Base-by-base conservation (phyloP, 2,113 vertebrate genomes). In the Butorides virescens region DNA sequence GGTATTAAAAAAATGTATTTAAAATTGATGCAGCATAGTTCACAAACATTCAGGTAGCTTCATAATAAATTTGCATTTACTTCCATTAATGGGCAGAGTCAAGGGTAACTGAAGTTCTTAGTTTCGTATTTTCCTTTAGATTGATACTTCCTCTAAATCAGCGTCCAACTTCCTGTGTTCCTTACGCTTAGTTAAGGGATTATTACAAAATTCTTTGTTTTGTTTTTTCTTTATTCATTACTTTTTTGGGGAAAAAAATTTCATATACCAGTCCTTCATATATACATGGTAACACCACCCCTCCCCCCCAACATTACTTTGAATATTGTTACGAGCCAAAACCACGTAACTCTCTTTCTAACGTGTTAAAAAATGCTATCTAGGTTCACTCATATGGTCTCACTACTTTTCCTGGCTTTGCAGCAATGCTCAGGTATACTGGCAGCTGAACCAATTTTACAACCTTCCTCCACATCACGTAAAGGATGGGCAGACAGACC, bases 191-290 rank as follows among this genome's bases (percentile, higher is more conserved):
- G 22, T 67, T 71, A 82, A 59, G 13, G 36, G 90, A 72, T 42
- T 55, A 32, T 7, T 73, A 37, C 1, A 42, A 34, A 83, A 13
- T 12, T 39, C 0, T 29, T 44, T 2, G 2, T 11, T 26, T 15
- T 25, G 10, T 22, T 32, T 52, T n/a, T 37, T 8, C 2, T 68
- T 77, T 44, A 9, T 72, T 23, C 7, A 52, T 67, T 76, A 29
- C 46, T 14, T 39, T 87, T 52, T 80, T 9, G 4, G 17, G 12
- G 2, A 6, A 13, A 58, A 16, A 5, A 37, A 84, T 78, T 44
- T 59, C 25, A 18, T 36, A 53, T 11, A 52, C 5, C 61, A 46
- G 5, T 76, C 7, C 15, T 18, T 29, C 20, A 17, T 30, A 42
- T 27, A 30, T 30, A 66, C 73, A 70, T 4, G 10, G 13, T 37